Base-by-base conservation (phyloP, 2,888 invertebrate genomes). In the Melitaea athalia region DNA sequence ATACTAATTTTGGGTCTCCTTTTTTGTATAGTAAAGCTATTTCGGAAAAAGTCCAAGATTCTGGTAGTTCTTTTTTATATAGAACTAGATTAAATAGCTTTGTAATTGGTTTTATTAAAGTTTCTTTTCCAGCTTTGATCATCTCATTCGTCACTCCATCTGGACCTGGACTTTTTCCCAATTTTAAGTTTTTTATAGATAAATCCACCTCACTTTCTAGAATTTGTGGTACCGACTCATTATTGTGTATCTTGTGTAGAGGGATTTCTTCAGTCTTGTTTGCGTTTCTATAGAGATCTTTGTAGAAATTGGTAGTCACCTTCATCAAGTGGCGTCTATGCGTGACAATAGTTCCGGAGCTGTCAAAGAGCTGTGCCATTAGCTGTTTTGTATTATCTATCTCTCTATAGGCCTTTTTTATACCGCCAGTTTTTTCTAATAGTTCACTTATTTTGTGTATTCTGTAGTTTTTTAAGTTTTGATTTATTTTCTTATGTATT, bases 11-110 rank as follows among this genome's bases (percentile, higher is more conserved):
- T 15, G 66, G 69, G 15, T 70, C 61, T 14, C 71, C 73, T 67
- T 73, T 74, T 64, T 73, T 71, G 17, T 71, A 71, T 1, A 72
- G 42, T 10, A 74, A 42, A 3, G 69, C 64, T n/a, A 70, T 74
- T 14, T 70, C 59, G 11, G 70, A 70, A 42, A 62, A 59, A 11
- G 59, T 64, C 73, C 69, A 72, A 42, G 49, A 17, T 15, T 10
- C 45, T 12, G 65, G 65, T 50, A 60, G 15, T 57, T 57, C 15
- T 57, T 57, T 64, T 5, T 57, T 38, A 12, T 47, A 0, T 42
- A 63, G 24, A 5, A 49, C 50, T 5, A 12, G n/a, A n/a, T 49
- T 49, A n/a, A 49, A 49, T 6, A 49, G 43, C 43, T 43, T 49
- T 6, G n/a, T n/a, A 49, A 49, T 2, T 49, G 49, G 49, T 49